These are phyloP conservation scores for Drosophila guanche DNA, from an alignment of 1,140 invertebrate genomes.

Conservation along the genomic window DNA sequence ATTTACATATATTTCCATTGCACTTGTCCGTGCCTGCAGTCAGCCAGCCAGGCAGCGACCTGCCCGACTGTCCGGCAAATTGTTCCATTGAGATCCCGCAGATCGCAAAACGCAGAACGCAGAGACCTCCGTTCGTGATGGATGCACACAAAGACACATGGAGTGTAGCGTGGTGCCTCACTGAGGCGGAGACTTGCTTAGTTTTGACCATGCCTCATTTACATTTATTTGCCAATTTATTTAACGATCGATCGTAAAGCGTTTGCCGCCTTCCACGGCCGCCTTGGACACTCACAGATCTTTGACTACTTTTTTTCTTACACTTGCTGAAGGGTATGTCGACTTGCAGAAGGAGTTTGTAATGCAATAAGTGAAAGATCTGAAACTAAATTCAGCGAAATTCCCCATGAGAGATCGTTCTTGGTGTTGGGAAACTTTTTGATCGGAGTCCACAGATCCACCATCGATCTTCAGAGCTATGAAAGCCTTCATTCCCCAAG, in stretches of 20 bases:
- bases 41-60: conserved; percentile 18
- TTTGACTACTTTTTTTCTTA: neutral
- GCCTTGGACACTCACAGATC: conserved; percentile 41
- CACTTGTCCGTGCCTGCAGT: conserved; percentile 5
- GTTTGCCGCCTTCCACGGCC: conserved; percentile 26
- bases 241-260: conserved; percentile 81
- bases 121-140: conserved; percentile 7
- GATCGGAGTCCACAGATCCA: too few species aligned
- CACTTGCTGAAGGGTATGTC: too few species aligned
- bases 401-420: neutral
- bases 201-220: conserved; percentile 78
- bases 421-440: neutral
- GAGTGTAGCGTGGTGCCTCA: neutral
- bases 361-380: too few species aligned
- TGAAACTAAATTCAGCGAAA: too few species aligned
- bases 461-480: too few species aligned
- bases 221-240: conserved; percentile 79
- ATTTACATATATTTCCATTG: conserved; percentile 30
- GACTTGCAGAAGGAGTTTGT: too few species aligned
- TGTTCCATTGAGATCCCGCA: conserved; percentile 20
- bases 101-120: conserved; percentile 7
- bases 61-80: conserved; percentile 41
- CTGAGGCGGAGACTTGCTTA: conserved; percentile 33
- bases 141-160: neutral
- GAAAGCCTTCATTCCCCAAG: neutral